Evolutionary conservation across 1,140 invertebrate genomes (phyloP).

Genomic region (Formica selysi): DNA sequence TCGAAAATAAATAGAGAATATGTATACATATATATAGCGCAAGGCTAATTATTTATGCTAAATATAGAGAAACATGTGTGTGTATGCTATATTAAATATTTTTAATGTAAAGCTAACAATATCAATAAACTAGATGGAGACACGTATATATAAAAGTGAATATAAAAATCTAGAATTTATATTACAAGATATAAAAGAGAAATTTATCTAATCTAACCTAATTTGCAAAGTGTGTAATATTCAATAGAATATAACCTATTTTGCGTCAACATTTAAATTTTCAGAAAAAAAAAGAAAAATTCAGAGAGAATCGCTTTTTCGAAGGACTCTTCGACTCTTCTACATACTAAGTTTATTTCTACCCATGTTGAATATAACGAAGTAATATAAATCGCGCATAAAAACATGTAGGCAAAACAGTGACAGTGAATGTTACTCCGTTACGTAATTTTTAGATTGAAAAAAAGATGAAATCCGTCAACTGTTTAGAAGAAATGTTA

Average conservation of each 20-base stretch:
- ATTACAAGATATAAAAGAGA: not conserved
- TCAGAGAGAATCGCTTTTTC: not conserved
- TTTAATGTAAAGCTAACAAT: not conserved
- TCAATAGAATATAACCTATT: conserved; percentile 57
- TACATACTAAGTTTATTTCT: not conserved
- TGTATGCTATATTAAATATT: not conserved
- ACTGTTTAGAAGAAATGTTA: not conserved
- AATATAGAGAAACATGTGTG: not conserved
- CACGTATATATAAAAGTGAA: not conserved
- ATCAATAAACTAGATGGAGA: not conserved
- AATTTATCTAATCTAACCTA: not conserved
- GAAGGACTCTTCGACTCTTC: not conserved
- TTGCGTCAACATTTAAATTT: not conserved
- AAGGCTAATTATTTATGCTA: not conserved
- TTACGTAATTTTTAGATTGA: conserved; percentile 68
- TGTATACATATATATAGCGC: not conserved
- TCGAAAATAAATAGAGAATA: not conserved
- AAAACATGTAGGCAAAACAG: conserved; percentile 23
- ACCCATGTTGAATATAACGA: not conserved
- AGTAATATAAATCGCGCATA: not conserved
- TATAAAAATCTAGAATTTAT: not conserved
- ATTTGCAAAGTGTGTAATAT: not conserved
- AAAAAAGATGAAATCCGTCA: not conserved
- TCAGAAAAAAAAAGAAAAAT: not conserved
- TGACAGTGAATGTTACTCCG: conserved; percentile 9